Percentiles rank a stretch among this genome's conserved stretches.
Evolutionary conservation across 2,113 vertebrate species (phyloP).

Genomic region (Calidris pugnax): DNA sequence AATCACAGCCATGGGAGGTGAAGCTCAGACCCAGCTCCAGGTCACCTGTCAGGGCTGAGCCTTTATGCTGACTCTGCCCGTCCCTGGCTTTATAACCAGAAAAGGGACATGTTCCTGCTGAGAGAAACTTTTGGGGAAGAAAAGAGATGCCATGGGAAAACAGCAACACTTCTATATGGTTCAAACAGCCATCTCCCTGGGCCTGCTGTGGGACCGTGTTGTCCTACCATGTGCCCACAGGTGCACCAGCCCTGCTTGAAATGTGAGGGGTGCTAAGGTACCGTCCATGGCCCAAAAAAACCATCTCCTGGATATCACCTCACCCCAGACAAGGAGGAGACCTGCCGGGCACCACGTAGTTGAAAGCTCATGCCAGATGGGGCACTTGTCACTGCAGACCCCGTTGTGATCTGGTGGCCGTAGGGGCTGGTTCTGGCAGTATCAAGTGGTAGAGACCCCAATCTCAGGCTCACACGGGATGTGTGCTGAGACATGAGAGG

Average conservation of each 20-base stretch:
- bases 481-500: neutral
- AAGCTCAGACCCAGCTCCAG: neutral
- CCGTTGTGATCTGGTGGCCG: fast-evolving
- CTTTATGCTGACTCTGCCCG: neutral
- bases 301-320: neutral
- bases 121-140: neutral
- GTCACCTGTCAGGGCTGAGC: neutral
- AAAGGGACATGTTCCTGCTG: neutral
- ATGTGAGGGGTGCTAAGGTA: neutral
- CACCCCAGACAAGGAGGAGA: neutral
- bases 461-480: fast-evolving
- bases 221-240: neutral
- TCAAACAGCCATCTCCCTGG: neutral
- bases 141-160: neutral
- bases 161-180: neutral
- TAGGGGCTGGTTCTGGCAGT: neutral
- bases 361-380: fast-evolving
- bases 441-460: neutral
- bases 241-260: neutral
- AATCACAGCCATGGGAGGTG: neutral
- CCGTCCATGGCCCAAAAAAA: neutral
- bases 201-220: neutral
- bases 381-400: fast-evolving
- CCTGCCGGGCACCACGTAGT: fast-evolving
- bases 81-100: neutral